Evolutionary conservation across 1,140 invertebrate species (phyloP).

Genomic region (Hylaeus volcanicus): DNA sequence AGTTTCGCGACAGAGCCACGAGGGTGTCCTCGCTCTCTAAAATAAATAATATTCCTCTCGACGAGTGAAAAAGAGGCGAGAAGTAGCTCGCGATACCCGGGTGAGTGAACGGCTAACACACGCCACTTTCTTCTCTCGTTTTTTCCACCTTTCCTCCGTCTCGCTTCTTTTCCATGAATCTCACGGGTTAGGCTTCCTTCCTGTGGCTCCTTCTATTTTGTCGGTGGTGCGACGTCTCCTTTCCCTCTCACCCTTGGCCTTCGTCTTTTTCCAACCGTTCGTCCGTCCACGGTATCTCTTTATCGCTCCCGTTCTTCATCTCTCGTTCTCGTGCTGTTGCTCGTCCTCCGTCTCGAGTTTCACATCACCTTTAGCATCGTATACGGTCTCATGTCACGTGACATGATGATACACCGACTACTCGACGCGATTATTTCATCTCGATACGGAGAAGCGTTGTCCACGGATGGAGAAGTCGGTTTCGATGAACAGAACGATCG

Average conservation of each 20-base stretch:
- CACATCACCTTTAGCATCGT: conserved; percentile 60
- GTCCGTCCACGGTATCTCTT: not conserved
- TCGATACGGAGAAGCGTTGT: too few relatives aligned
- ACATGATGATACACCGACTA: conserved; percentile 35
- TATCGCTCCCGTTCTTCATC: not conserved
- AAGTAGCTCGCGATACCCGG: conserved; percentile 11
- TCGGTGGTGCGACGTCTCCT: not conserved
- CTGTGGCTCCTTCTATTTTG: not conserved
- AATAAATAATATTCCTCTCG: conserved; percentile 47
- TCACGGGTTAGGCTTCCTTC: conserved; percentile 34
- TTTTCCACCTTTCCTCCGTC: conserved; percentile 28
- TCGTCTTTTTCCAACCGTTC: not conserved
- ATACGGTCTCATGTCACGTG: conserved; percentile 33
- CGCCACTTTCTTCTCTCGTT: conserved; percentile 48
- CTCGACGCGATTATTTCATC: conserved; percentile 12
- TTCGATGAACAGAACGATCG: too few relatives aligned
- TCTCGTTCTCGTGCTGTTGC: conserved; percentile 11
- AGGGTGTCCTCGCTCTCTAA: conserved; percentile 42
- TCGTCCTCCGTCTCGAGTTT: conserved; percentile 57
- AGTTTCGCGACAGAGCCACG: not conserved
- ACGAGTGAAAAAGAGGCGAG: conserved; percentile 25
- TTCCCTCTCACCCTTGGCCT: not conserved
- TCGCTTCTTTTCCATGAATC: conserved; percentile 25
- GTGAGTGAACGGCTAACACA: conserved; percentile 58
- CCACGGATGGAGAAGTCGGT: too few relatives aligned